These are phyloP conservation scores for Passer domesticus DNA, from an alignment of 2,113 vertebrate genomes.

Conservation along the genomic window DNA sequence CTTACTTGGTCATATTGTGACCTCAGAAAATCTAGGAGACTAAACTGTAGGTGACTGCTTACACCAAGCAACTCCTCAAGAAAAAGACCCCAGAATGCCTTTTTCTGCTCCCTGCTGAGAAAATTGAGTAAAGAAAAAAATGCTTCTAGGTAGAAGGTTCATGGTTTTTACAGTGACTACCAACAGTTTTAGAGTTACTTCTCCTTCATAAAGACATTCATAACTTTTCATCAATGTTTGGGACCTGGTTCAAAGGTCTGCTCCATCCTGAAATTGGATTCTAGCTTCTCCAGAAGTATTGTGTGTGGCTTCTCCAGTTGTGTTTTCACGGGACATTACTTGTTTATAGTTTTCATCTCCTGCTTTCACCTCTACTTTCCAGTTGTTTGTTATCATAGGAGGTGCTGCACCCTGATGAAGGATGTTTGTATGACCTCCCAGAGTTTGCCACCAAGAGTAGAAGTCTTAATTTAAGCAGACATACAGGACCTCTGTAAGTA, in stretches of 20 bases:
- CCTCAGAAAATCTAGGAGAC: neutral
- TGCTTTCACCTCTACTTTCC: neutral
- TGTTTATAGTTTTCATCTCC: neutral
- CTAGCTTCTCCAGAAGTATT: neutral
- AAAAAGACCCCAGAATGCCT: neutral
- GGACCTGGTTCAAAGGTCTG: neutral
- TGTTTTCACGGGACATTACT: neutral
- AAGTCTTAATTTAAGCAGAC: neutral
- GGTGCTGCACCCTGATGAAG: neutral
- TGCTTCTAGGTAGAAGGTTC: neutral
- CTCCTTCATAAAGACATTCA: neutral
- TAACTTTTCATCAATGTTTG: neutral
- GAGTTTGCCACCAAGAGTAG: neutral
- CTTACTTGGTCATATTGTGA: neutral
- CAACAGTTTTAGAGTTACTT: neutral
- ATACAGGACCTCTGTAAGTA: neutral
- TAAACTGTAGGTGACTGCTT: neutral
- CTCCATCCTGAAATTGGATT: neutral
- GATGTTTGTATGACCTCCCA: neutral
- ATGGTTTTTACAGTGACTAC: neutral
- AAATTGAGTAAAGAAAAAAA: neutral
- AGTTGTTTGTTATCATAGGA: neutral
- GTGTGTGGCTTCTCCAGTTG: accelerated
- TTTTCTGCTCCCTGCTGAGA: neutral
- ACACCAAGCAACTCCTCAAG: neutral